Conservation (phyloP, 2,888 invertebrate genomes). For the Spilarctia lutea region DNA sequence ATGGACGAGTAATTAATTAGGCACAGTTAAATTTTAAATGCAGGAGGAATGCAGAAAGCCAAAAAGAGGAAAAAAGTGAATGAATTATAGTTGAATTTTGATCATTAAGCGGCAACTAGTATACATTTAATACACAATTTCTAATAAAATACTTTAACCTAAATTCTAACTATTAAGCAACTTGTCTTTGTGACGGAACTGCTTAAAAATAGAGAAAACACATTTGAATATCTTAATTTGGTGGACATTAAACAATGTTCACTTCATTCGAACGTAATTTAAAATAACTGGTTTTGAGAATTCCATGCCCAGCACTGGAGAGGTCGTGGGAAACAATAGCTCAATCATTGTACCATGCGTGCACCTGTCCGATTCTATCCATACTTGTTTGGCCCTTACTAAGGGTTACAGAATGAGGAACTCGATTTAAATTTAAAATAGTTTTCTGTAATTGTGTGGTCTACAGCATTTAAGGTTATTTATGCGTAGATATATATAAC, state of each 20-base stretch:
- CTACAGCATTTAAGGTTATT: not conserved
- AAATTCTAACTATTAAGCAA: not conserved
- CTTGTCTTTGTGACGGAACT: not conserved
- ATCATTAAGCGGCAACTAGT: not conserved
- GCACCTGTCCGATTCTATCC: conserved; percentile 76
- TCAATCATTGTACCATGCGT: conserved; percentile 78
- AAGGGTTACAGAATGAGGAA: conserved; percentile 22
- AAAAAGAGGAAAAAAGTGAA: too few relatives aligned
- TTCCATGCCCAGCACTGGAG: conserved; percentile 29
- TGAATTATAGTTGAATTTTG: too few relatives aligned
- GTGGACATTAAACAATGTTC: conserved; percentile 24
- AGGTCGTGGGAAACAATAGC: conserved; percentile 84
- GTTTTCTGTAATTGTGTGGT: not conserved
- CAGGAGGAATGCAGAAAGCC: too few relatives aligned
- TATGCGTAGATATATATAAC: not conserved
- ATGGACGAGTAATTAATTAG: too few relatives aligned
- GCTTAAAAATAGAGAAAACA: not conserved
- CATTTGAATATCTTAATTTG: conserved; percentile 18
- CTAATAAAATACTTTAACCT: not conserved
- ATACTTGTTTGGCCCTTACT: conserved; percentile 55
- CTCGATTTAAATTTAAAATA: conserved; percentile 10
- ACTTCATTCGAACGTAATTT: conserved; percentile 40
- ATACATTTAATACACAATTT: not conserved
- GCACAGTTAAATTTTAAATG: too few relatives aligned
- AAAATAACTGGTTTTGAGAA: conserved; percentile 35